Base-by-base conservation (phyloP, 1,140 invertebrate species). In the Dendrolimus punctatus region DNA sequence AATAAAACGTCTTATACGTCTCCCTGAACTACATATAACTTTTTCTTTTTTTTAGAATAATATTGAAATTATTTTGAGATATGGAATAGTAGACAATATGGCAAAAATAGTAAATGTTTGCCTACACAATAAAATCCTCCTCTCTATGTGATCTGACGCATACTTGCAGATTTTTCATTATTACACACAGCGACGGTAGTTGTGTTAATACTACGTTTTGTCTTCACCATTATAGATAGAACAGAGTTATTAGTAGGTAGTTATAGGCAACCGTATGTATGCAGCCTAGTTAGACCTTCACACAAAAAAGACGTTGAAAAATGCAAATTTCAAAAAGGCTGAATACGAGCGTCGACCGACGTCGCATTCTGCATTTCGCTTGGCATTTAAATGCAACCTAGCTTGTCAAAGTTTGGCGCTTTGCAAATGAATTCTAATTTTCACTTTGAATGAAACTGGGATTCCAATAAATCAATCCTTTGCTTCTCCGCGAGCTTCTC, bases 311-410 rank as follows among this genome's bases (percentile, higher is more conserved):
- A 72, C 62, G 64, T 65, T 68, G 64, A 71, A 77, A 77, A 79
- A 75, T 78, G 73, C 66, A 73, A 79, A 81, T 76, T 71, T 55
- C 23, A 39, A 46, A 10, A 39, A 53, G 55, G 46, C 23, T 23
- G 23, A 23, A 23, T 23, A 23, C 23, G 23, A 57, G 55, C 48
- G 58, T 46, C 53, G 49, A 46, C 44, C 42, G 50, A 51, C 41
- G 52, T 44, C 46, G 37, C 46, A 23, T 23, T 23, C 23, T 23
- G 23, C 53, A 10, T 39, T 39, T 42, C 60, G 57, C 64, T 23
- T 57, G 65, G 46, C 65, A 77, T 79, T 77, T 71, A 76, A 80
- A 79, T 77, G 70, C 74, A 76, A 70, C 68, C 68, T 58, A 69
- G 77, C 71, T 77, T 77, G 74, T 73, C 71, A 77, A 76, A 81